phyloP scores from a whole-genome alignment of 1,140 invertebrate genomes.

The Heliconius eleuchia region DNA sequence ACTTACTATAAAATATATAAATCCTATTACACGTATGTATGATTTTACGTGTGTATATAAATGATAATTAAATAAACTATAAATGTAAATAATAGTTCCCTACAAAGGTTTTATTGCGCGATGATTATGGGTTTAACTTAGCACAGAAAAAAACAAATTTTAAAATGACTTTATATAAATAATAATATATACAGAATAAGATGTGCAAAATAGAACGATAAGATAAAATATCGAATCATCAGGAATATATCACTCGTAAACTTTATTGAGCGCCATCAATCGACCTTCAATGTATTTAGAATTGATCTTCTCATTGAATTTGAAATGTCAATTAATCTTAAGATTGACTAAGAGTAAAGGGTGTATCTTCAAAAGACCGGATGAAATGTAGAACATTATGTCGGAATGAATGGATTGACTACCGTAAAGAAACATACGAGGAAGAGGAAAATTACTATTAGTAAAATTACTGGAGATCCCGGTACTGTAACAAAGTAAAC shows the following conservation, averaged over 20 bases:
- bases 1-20: too few relatives aligned
- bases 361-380: slow-evolving; percentile 27
- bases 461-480: slow-evolving; percentile 26
- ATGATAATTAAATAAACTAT: too few relatives aligned
- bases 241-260: neutral
- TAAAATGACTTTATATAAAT: too few relatives aligned
- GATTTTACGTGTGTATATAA: too few relatives aligned
- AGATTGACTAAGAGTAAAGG: slow-evolving; percentile 23
- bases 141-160: neutral
- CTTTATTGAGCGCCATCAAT: neutral
- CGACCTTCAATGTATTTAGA: neutral
- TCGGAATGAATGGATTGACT: slow-evolving; percentile 27
- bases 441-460: slow-evolving; percentile 34
- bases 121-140: too few relatives aligned
- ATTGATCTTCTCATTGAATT: slow-evolving; percentile 20
- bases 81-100: too few relatives aligned
- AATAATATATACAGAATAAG: neutral
- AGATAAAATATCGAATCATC: neutral
- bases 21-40: too few relatives aligned
- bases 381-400: slow-evolving; percentile 34
- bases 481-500: slow-evolving; percentile 23
- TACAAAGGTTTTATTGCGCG: neutral
- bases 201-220: neutral
- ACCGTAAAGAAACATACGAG: neutral
- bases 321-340: slow-evolving; percentile 31